Base-by-base conservation (phyloP, 2,113 vertebrate genomes). In the Brevimyrus niger region DNA sequence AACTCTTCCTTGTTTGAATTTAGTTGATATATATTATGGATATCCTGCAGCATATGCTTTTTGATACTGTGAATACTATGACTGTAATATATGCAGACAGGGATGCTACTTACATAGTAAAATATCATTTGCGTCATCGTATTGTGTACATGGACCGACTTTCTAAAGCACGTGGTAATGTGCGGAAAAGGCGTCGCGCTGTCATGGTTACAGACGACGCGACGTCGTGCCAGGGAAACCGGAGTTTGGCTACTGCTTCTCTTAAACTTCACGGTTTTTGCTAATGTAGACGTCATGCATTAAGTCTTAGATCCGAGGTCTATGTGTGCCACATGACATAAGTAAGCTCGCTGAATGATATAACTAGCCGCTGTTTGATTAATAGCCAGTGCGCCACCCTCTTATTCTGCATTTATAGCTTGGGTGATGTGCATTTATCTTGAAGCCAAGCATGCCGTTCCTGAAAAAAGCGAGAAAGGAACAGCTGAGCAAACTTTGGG, bases 401-500 rank as follows among this genome's bases (percentile, higher is more conserved):
- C n/a, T 76, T 76, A 76, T 38, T 76, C 31, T 31, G 69, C 4
- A 35, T 65, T 65, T 27, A 65, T 27, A 65, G 9, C 58, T 27
- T 65, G 23, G n/a, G 58, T 76, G 31, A 13, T 31, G 27, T 13
- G 11, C 69, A 76, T 76, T 38, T 38, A 13, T 38, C 42, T 80
- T 46, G 42, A 83, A 47, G 80, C 0, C 21, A 82, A 91, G 50
- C 31, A 99, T 98, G 98, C 96, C 97, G 0, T 15, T 94, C 83
- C 10, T 95, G 58, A 97, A 96, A 92, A 91, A 91, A 65, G 61
- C 44, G 0, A 84, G 48, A 10, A 91, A 90, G 82, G 85, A 93
- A 93, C 9, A 93, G 95, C 17, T 90, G 88, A 0, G 96, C 95
- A 91, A 93, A 93, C n/a, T 92, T 27, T 95, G 96, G 96, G 97